Evolutionary conservation across 2,888 invertebrate genomes (phyloP).

Genomic region (Brenthis daphne): DNA sequence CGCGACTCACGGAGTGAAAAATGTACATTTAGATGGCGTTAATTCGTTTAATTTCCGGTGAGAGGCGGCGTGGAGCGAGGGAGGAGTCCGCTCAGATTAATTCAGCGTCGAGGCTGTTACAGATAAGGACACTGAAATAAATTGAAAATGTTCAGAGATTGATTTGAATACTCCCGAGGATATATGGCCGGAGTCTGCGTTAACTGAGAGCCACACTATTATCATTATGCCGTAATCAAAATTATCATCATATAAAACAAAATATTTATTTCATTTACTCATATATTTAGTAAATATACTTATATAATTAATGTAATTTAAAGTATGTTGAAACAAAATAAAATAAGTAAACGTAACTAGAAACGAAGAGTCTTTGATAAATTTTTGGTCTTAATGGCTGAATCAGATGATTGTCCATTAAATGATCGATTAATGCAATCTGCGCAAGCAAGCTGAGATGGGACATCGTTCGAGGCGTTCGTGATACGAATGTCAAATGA

Average conservation of each 20-base stretch:
- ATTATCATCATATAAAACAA: background rate
- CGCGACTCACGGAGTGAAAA: conserved; percentile 80
- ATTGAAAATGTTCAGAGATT: conserved; percentile 83
- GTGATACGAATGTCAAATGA: conserved; percentile 77
- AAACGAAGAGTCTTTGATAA: conserved; percentile 13
- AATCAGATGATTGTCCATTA: conserved; percentile 75
- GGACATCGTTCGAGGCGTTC: conserved; percentile 76
- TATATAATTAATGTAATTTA: background rate
- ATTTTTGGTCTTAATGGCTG: conserved; percentile 55
- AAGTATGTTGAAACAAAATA: background rate
- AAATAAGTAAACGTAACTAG: background rate
- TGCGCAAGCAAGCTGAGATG: conserved; percentile 74
- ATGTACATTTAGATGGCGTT: conserved; percentile 83
- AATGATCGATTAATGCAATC: conserved; percentile 81
- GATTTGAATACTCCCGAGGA: conserved; percentile 80
- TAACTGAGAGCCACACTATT: conserved; percentile 36
- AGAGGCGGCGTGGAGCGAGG: conserved; percentile 56
- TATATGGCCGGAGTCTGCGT: conserved; percentile 63
- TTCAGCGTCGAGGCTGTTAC: conserved; percentile 78
- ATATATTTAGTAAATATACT: background rate
- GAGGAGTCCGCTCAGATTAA: conserved; percentile 77
- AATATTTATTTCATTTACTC: background rate
- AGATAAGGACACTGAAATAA: conserved; percentile 82
- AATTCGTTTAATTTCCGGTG: conserved; percentile 84
- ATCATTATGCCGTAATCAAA: conserved; percentile 8